A percentile compares a stretch with the other conserved stretches of the same genome.
phyloP scores from a whole-genome alignment of 1,140 invertebrate genomes.

The Camponotus vicinus region DNA sequence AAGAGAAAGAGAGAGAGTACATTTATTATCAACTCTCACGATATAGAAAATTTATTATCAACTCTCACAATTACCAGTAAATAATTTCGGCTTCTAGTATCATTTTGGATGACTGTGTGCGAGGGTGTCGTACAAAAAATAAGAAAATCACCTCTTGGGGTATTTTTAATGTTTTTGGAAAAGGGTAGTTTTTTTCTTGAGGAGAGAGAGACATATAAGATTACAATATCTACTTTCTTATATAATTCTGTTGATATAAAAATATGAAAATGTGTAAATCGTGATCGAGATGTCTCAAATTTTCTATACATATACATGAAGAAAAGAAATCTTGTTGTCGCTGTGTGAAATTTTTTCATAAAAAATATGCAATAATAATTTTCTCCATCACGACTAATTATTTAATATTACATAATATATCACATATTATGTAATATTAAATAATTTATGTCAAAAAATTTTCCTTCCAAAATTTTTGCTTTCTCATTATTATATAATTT shows the following conservation, averaged over 20 bases:
- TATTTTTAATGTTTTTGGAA: slow-evolving; percentile 12
- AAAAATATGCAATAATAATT: no score
- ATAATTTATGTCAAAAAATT: no score
- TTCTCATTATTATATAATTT: background rate
- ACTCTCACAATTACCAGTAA: background rate
- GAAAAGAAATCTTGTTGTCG: background rate
- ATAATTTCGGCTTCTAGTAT: background rate
- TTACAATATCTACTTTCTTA: slow-evolving; percentile 13
- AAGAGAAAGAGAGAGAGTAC: slow-evolving; percentile 11
- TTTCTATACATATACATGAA: background rate
- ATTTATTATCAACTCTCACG: slow-evolving; percentile 37
- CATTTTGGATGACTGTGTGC: background rate
- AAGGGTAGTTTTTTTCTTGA: slow-evolving; percentile 36
- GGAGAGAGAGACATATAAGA: slow-evolving; percentile 2
- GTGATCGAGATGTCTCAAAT: background rate
- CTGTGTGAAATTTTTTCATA: background rate
- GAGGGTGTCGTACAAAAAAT: background rate
- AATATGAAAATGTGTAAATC: background rate
- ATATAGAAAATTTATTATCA: slow-evolving; percentile 40
- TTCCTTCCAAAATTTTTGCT: background rate
- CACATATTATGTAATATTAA: no score
- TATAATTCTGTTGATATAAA: background rate
- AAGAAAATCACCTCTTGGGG: background rate
- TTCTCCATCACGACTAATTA: background rate
- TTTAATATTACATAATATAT: slow-evolving; percentile 7